phyloP scores from a whole-genome alignment of 2,888 invertebrate species.

The Steinernema scapterisci region DNA sequence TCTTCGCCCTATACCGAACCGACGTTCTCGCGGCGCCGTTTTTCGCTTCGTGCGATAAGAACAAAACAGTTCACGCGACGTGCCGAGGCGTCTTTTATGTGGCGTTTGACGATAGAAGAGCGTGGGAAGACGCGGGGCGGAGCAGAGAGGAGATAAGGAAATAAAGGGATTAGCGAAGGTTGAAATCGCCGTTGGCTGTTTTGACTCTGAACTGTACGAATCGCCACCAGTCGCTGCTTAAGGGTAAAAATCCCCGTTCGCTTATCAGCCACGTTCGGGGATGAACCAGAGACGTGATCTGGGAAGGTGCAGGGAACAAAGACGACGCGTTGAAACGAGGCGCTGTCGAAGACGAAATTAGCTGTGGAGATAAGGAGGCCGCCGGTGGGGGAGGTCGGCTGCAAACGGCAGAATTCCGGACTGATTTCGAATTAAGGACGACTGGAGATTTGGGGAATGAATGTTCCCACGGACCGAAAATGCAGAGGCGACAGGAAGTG shows the following conservation, averaged over 20 bases:
- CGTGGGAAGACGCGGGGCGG: neutral
- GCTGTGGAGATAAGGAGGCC: neutral
- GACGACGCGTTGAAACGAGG: slow-evolving; percentile 1
- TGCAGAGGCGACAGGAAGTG: no score
- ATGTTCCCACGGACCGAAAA: no score
- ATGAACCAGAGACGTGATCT: neutral
- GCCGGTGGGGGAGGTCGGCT: no score
- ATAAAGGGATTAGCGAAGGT: neutral
- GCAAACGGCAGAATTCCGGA: no score
- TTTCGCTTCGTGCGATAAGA: neutral
- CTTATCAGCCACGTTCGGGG: neutral
- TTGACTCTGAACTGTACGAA: neutral
- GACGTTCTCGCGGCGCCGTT: no score
- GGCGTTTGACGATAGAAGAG: neutral
- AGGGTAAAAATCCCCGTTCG: neutral
- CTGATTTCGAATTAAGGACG: no score
- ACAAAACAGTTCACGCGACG: neutral
- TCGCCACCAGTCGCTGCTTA: neutral
- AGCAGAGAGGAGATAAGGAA: neutral
- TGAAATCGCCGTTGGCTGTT: no score
- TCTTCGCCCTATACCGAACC: no score
- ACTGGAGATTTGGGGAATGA: no score
- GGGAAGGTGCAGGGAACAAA: neutral
- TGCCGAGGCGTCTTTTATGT: neutral
- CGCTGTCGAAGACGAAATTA: neutral